Percentiles rank a stretch among this genome's conserved stretches.
Evolutionary conservation across 53 echinoderm and acorn worm genomes (phyloP).

Genomic region (Patiria pectinifera): DNA sequence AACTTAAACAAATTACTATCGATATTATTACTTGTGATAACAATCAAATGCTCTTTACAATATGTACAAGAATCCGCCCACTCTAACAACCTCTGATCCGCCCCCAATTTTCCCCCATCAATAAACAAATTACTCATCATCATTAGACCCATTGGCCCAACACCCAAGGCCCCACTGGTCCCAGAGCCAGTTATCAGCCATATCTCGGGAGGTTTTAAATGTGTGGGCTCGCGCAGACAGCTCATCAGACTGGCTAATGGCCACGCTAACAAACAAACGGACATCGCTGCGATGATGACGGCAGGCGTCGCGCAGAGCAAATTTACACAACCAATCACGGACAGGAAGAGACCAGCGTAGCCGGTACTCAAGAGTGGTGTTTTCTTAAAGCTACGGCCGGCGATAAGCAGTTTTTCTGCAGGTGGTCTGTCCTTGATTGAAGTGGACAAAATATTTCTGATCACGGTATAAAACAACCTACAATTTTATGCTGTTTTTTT

Average conservation of each 20-base stretch:
- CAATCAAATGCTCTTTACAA: background rate
- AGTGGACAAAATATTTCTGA: background rate
- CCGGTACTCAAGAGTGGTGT: background rate
- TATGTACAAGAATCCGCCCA: background rate
- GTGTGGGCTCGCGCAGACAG: background rate
- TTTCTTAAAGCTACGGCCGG: background rate
- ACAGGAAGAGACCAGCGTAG: slow-evolving; percentile 33
- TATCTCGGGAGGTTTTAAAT: background rate
- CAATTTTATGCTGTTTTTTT: no score
- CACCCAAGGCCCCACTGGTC: no score
- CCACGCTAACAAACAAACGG: slow-evolving; percentile 39
- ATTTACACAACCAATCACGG: slow-evolving; percentile 50
- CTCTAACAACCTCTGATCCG: background rate
- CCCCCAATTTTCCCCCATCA: background rate
- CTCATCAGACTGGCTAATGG: slow-evolving; percentile 32
- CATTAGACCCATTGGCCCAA: background rate
- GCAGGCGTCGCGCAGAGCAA: background rate
- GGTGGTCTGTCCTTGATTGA: background rate
- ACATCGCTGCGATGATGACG: slow-evolving; percentile 8
- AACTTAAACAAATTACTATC: background rate
- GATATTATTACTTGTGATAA: background rate
- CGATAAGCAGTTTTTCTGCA: background rate
- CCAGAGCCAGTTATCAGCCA: background rate
- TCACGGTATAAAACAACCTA: background rate
- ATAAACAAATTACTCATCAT: background rate